phyloP scores from a whole-genome alignment of 2,113 vertebrate genomes.

The Bos indicus region DNA sequence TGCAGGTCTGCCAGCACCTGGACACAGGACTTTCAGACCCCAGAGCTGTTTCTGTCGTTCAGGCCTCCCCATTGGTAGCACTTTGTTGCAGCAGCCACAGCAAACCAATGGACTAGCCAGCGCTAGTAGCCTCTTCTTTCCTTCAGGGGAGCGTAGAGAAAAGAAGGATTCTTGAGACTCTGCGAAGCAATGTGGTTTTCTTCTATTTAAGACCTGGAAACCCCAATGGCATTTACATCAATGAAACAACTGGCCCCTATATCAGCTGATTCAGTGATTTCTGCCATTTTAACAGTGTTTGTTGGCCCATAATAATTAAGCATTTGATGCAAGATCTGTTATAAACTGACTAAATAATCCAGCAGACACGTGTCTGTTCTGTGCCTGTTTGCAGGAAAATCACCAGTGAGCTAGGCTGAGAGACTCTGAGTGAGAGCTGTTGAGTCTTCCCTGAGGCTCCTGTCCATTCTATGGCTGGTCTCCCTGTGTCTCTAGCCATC shows the following conservation, averaged over 20 bases:
- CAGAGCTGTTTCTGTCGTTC: neutral
- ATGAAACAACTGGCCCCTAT: neutral
- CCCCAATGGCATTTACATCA: neutral
- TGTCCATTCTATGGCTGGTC: rapidly evolving
- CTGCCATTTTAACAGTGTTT: neutral
- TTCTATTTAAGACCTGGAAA: neutral
- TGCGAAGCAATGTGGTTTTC: neutral
- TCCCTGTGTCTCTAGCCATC: neutral
- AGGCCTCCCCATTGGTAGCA: neutral
- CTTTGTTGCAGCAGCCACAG: neutral
- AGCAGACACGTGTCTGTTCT: neutral
- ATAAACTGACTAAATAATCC: neutral
- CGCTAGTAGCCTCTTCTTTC: neutral
- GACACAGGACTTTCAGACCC: neutral
- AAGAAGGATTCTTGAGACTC: neutral
- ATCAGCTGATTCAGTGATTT: neutral
- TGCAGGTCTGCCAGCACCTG: neutral
- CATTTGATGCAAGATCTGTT: neutral
- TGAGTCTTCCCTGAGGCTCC: neutral
- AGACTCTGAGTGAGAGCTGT: neutral
- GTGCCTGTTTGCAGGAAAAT: neutral
- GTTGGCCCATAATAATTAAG: neutral
- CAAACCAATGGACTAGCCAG: neutral
- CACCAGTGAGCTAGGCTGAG: neutral
- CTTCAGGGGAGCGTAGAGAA: neutral